Base-by-base conservation (phyloP, 2,888 invertebrate species). In the Andrena praecox region DNA sequence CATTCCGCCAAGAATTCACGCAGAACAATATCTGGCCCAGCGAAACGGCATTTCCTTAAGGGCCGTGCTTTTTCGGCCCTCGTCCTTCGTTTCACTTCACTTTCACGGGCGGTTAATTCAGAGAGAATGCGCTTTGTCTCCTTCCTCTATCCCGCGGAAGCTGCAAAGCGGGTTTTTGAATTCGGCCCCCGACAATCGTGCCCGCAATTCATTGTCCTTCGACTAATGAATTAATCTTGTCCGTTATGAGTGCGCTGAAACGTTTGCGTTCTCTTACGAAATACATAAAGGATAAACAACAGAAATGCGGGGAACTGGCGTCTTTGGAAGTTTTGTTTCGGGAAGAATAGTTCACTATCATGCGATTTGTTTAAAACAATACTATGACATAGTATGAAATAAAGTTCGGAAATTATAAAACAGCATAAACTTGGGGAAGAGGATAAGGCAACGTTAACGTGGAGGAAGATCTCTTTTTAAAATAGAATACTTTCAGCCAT, bases 81-180 rank as follows among this genome's bases (percentile, higher is more conserved):
- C 42, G 62, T 71, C 63, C 63, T 71, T 70, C 60, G 59, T 81
- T 88, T 84, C 82, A 83, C 85, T 90, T 85, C 77, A 70, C 77
- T 81, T 82, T 87, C 77, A 78, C 80, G 84, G 72, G 24, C 27
- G 67, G 77, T 86, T 87, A 80, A 77, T 74, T 64, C 77, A 48
- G 63, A 8, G 72, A 66, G 78, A 75, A 78, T 66, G 48, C 42
- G 50, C 76, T 81, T 80, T 80, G 72, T 73, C 77, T 77, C 68
- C 56, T 31, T 67, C 60, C 50, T 10, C 2, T 67, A 63, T 77
- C 33, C 52, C 31, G 24, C 10, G 29, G 60, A 66, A 71, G 48
- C 50, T 64, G 62, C 63, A 64, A 63, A 72, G 67, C 76, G 48
- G 63, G 50, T 72, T 42, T 62, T 79, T 77, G 64, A 79, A 77